Base-by-base conservation (phyloP, 2,113 vertebrate species). In the Bothrops jararaca region DNA sequence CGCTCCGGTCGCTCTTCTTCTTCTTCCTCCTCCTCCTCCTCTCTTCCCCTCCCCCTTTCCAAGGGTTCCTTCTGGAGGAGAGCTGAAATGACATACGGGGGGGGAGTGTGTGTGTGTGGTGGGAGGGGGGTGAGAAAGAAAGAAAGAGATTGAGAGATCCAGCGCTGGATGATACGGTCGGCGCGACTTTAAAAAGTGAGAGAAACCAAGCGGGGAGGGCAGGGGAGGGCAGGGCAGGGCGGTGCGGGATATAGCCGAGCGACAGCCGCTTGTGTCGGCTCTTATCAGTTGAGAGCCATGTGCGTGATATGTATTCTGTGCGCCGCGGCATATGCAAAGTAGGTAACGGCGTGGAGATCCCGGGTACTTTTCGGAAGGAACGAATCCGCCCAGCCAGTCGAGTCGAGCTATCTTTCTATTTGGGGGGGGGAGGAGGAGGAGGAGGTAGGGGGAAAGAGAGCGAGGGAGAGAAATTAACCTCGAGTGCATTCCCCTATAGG, bases 311-410 rank as follows among this genome's bases (percentile, higher is more conserved):
- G 91, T 91, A 39, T 94, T 13, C 2, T 93, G 95, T 94, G 29
- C 80, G 95, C 92, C 90, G 22, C 94, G 91, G 58, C 80, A 23
- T 57, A 39, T 86, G 96, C 88, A 93, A 96, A 96, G 94, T 97
- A 97, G 96, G 96, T 94, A 88, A 88, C 94, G 89, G 80, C 93
- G 96, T 96, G 3, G 4, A 45, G 94, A 96, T 96, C 96, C 96
- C 96, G 96, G 96, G 97, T 93, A 97, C 96, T 98, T 98, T 97
- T 97, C 90, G 92, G 96, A 97, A 97, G 96, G 97, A 96, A 96
- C 85, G 96, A 57, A 96, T 97, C 97, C 97, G 97, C 96, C 97
- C 96, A 94, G 97, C 95, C 96, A 7, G 57, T 94, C 95, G 97
- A 97, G 97, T 97, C 97, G 94, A 95, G 93, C 97, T 95, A 96